Evolutionary conservation across 2,113 vertebrate genomes (phyloP), one percentile per base, ranked within the genome.

Genomic region (Polypterus bichir): DNA sequence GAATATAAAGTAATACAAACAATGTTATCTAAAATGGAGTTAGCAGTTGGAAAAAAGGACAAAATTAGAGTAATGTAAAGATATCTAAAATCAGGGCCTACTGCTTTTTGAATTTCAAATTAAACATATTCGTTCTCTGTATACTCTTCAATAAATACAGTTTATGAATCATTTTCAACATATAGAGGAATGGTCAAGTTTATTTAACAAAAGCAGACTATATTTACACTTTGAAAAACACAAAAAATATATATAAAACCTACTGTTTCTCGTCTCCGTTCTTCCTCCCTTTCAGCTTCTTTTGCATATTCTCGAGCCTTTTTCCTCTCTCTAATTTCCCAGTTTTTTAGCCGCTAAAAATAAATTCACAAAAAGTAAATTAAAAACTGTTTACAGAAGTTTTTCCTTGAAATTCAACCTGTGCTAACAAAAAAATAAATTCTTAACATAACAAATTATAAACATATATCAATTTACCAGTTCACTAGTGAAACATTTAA

Each of bases 261-360:
- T 81, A 88, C 96, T 85, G 90, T 97, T 75, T 99, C 96, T 70
- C 96, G 79, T 47, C 92, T 81, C 62, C 94, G 91, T 76, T 97
- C 95, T 61, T 96, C 94, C 68, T 98, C 96, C 63, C 96, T 81
- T 76, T 98, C 96, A 0, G 86, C 63, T 57, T 98, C 95, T 68
- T 99, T 99, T 65, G 89, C 87, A 69, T 99, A 96, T 66, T 99
- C 95, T 59, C 96, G 80, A 3, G 89, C 89, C 77, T 97, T 99
- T 76, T 99, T 99, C 68, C 94, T 81, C 80, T 99, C 95, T 76
- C 95, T 81, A 62, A 97, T 90, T 81, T 99, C 95, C 96, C 96
- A 99, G 81, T 97, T 97, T 79, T 99, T 99, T 70, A 98, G 83
- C 63, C 95, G 93, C 86, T 88, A 44, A 46, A n/a, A 57, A 59